A percentile compares a stretch with the other conserved stretches of the same genome.
These are phyloP conservation scores for Pterobdella sp. DNA, from an alignment of 2,888 invertebrate species.

Conservation along the genomic window DNA sequence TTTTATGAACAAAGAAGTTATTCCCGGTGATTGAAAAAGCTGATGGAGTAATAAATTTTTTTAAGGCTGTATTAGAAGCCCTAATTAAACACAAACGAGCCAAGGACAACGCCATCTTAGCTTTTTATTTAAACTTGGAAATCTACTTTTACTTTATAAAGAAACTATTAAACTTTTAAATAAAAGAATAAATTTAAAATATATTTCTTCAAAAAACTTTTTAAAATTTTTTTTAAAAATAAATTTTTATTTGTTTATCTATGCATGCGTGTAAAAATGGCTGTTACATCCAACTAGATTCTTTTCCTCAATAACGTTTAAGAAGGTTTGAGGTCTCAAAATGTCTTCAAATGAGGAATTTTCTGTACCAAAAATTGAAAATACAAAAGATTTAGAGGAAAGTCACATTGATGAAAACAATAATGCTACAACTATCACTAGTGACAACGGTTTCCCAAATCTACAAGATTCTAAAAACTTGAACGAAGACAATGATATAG, in stretches of 20 bases:
- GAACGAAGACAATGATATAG: constrained; percentile 2
- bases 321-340: background rate
- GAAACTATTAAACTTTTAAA: too few relatives aligned
- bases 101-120: constrained; percentile 28
- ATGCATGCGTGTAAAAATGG: constrained; percentile 12
- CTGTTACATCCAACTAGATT: background rate
- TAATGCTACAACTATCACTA: background rate
- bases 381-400: background rate
- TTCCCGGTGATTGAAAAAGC: background rate
- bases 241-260: background rate
- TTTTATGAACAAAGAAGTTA: background rate
- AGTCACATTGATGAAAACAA: background rate
- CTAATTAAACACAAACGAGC: constrained; percentile 9
- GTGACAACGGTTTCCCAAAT: constrained; percentile 5
- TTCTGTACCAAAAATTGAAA: background rate
- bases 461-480: background rate
- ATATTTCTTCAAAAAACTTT: background rate
- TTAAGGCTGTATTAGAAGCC: constrained; percentile 4
- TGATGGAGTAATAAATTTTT: background rate
- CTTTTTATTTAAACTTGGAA: background rate
- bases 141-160: constrained; percentile 3
- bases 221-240: background rate
- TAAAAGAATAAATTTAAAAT: background rate
- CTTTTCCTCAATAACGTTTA: background rate
- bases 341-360: background rate